Conservation (phyloP, 2,888 invertebrate species). For the Andrena hattorfiana region DNA sequence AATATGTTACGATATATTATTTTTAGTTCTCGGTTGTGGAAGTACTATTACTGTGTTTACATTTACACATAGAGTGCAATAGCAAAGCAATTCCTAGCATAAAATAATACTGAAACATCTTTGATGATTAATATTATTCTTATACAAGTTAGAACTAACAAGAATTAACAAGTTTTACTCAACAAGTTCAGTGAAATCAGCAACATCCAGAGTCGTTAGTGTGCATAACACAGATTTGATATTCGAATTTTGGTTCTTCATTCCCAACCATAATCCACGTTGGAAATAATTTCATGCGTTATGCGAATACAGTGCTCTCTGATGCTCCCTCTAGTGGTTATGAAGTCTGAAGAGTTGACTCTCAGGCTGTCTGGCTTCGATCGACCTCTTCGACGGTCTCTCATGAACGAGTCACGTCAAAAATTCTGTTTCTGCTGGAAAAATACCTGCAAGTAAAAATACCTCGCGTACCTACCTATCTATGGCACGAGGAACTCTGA, state of each 20-base stretch:
- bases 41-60: too few species aligned
- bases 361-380: conserved; percentile 57
- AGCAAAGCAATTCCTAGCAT: too few species aligned
- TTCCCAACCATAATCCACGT: conserved; percentile 39
- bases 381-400: conserved; percentile 36
- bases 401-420: conserved; percentile 27
- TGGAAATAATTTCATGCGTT: conserved; percentile 53
- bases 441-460: conserved; percentile 45
- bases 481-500: neutral
- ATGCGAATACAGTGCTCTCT: conserved; percentile 31
- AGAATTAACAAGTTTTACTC: too few species aligned
- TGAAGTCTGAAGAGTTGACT: conserved; percentile 56
- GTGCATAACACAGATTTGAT: neutral
- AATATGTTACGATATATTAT: too few species aligned
- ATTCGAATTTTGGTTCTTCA: conserved; percentile 16
- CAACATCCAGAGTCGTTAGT: neutral
- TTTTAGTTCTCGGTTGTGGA: too few species aligned
- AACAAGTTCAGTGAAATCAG: neutral
- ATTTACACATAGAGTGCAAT: too few species aligned
- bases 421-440: conserved; percentile 58
- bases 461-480: conserved; percentile 15
- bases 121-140: too few species aligned
- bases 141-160: too few species aligned
- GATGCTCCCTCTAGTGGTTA: conserved; percentile 48
- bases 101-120: too few species aligned